phyloP scores from a whole-genome alignment of 2,113 vertebrate species.

The Gulo gulo region DNA sequence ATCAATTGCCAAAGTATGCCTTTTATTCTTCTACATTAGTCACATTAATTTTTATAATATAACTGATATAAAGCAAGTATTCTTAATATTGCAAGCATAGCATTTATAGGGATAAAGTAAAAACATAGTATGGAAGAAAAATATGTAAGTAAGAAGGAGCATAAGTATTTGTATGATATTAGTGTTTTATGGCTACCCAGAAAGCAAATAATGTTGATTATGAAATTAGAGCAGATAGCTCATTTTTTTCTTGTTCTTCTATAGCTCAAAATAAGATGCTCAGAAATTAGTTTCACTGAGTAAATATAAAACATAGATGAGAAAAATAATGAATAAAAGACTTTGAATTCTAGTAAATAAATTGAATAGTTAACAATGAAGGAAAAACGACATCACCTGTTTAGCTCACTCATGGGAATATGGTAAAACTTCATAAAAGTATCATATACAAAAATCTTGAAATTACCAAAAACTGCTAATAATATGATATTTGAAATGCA shows the following conservation, averaged over 20 bases:
- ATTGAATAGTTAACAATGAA: neutral
- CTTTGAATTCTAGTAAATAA: neutral
- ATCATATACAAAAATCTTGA: neutral
- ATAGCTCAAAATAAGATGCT: neutral
- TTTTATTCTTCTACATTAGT: neutral
- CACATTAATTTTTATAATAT: neutral
- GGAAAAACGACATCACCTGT: neutral
- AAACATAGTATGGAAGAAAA: neutral
- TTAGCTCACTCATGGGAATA: neutral
- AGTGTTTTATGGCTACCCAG: neutral
- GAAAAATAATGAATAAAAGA: neutral
- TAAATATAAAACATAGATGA: neutral
- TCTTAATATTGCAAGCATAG: neutral
- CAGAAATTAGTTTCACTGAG: neutral
- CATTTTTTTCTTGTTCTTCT: neutral
- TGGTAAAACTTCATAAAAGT: neutral
- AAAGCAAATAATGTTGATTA: neutral
- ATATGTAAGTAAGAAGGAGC: neutral
- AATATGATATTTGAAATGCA: neutral
- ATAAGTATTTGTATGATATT: neutral
- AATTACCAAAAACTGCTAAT: neutral
- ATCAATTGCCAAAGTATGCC: neutral
- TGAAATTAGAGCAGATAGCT: neutral
- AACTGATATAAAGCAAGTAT: neutral
- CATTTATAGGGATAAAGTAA: neutral